These are phyloP conservation scores for Pogonus chalceus DNA, from an alignment of 1,140 invertebrate species.

Conservation along the genomic window DNA sequence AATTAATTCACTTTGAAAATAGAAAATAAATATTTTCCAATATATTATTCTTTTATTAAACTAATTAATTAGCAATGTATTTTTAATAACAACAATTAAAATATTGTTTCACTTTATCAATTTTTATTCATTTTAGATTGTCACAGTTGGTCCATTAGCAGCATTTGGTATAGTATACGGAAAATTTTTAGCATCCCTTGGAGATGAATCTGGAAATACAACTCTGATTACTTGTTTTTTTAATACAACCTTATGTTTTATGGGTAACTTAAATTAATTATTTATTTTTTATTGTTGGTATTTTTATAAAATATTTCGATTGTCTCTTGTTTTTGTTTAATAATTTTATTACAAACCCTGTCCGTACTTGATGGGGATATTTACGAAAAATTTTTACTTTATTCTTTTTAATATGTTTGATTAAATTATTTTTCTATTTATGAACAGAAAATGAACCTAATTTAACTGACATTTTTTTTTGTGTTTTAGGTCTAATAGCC, in stretches of 20 bases:
- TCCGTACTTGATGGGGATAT: no score
- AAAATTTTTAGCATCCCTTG: constrained; percentile 47
- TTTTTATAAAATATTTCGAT: no score
- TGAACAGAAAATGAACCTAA: constrained; percentile 30
- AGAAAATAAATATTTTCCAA: no score
- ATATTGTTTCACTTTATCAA: no score
- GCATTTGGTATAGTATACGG: constrained; percentile 56
- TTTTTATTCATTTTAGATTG: constrained; percentile 37
- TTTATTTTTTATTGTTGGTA: no score
- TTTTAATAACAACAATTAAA: no score
- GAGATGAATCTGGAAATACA: constrained; percentile 46
- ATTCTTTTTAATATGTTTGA: constrained; percentile 9
- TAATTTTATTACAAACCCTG: no score
- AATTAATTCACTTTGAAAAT: constrained; percentile 12
- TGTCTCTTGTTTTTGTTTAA: no score
- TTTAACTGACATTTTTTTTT: constrained; percentile 29
- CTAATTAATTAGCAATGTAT: no score
- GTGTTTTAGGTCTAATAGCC: constrained; percentile 39
- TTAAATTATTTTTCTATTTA: constrained; percentile 7
- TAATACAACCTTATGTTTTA: constrained; percentile 47
- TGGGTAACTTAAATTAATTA: no score
- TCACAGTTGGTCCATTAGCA: constrained; percentile 43
- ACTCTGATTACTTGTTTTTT: constrained; percentile 49
- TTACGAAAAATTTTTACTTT: no score
- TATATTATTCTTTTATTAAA: no score